Evolutionary conservation across 2,113 vertebrate species (phyloP), one percentile per base, ranked within the genome.

Genomic region (Dipodomys spectabilis): DNA sequence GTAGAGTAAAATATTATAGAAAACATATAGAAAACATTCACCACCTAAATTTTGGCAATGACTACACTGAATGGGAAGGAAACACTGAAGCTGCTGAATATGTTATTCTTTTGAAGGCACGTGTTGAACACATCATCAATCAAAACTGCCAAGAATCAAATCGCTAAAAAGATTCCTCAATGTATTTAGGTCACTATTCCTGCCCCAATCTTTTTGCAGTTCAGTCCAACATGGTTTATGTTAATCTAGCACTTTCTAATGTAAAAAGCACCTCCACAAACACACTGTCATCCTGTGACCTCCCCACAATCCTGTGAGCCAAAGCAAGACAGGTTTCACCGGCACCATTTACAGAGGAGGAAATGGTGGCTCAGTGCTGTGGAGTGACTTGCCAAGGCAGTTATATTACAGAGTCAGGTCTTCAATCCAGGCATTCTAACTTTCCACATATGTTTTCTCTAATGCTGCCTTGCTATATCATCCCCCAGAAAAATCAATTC

Each of bases 81-180:
- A 96, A 92, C 62, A 44, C 2, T 68, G 67, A 67, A 60, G n/a
- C 39, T 93, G 62, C 25, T 30, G 30, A 89, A 53, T 39, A 82
- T 35, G 92, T 69, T 69, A 74, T 72, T 88, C 49, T 90, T 92
- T 44, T 73, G 64, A 95, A 68, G 67, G 69, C 11, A 60, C 35
- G 35, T 35, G 35, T 30, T 45, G 57, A 91, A 87, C 45, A 91
- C 32, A 28, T 86, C 72, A 83, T 89, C 75, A 69, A 45, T 90
- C 80, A 83, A 80, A 92, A 88, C 35, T 30, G 78, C 35, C 72
- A 90, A 73, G 68, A 94, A 62, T 49, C 32, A 53, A 93, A 80
- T 81, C 28, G 72, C 10, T 35, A 68, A 81, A 57, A 86, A 87
- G 19, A 53, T 53, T 86, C 23, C 81, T 62, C 57, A 13, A 7